Evolutionary conservation across 2,113 vertebrate species (phyloP), one percentile per base, ranked within the genome.

Genomic region (Syrmaticus mikado): DNA sequence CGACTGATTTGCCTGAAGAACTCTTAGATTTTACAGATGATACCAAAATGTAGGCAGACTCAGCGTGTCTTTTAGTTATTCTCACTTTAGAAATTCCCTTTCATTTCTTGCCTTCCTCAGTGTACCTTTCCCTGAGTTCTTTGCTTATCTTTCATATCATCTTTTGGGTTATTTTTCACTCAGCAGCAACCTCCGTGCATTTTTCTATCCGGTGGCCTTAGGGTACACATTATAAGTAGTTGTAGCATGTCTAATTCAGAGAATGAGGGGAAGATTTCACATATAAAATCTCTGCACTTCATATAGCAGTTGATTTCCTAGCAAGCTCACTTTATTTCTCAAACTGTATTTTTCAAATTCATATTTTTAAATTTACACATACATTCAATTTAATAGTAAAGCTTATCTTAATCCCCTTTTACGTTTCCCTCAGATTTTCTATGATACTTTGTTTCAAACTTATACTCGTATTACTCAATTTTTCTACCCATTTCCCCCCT

Each of bases 181-280:
- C 38, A 18, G 14, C 3, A 21, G 15, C 11, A 36, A 66, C 41
- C 21, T 50, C 30, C 0, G 0, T n/a, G 15, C 40, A 6, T 64
- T 86, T 62, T 61, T 19, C 27, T 34, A 0, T 15, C 70, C 41
- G 2, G 10, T 45, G 30, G 45, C 53, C 4, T 58, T 12, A 48
- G 16, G 8, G 8, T 38, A 6, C 40, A 8, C 24, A 3, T 28
- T 38, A 10, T 4, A 2, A 32, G 12, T 13, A 41, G 28, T 13
- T 34, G 55, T 27, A 16, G 75, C 25, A 71, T 36, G 34, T 50
- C 67, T 70, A n/a, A 70, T 36, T 50, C 45, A 27, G 34, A 36
- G 67, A 36, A 19, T 27, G 67, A 70, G 32, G 32, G 34, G 21
- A 48, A 34, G n/a, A 36, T 70, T n/a, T 36, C 45, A 70, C 45